A percentile compares a stretch with the other conserved stretches of the same genome.
These are phyloP conservation scores for Cheilosia variabilis DNA, from an alignment of 2,888 invertebrate genomes.

Conservation along the genomic window DNA sequence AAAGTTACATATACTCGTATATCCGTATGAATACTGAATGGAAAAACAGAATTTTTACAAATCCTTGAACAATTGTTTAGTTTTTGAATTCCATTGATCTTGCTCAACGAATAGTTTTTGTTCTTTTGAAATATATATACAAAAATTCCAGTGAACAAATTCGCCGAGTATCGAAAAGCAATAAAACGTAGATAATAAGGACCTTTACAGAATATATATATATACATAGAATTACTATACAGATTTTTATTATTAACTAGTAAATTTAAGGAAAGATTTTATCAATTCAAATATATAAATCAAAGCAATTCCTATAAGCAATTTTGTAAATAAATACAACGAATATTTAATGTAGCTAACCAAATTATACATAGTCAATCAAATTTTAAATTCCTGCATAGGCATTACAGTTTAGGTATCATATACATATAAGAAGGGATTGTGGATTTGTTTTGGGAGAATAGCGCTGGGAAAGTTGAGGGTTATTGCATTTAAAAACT, in stretches of 20 bases:
- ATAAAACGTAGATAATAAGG: slow-evolving; percentile 82
- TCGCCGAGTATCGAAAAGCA: slow-evolving; percentile 84
- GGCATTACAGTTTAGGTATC: not conserved
- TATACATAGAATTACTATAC: slow-evolving; percentile 36
- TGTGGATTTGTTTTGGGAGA: slow-evolving; percentile 4
- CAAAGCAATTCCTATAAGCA: slow-evolving; percentile 44
- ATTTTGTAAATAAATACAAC: slow-evolving; percentile 72
- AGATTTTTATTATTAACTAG: slow-evolving; percentile 38
- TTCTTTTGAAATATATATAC: slow-evolving; percentile 45
- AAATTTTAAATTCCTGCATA: slow-evolving; percentile 16
- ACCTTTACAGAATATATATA: slow-evolving; percentile 46
- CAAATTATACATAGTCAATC: slow-evolving; percentile 55
- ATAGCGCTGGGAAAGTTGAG: too few relatives aligned
- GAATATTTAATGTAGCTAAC: slow-evolving; percentile 70
- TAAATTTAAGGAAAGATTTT: slow-evolving; percentile 5
- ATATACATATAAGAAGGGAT: not conserved
- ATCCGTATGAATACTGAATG: slow-evolving; percentile 22
- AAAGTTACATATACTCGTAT: not conserved
- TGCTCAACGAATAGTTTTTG: slow-evolving; percentile 80
- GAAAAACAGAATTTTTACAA: slow-evolving; percentile 15
- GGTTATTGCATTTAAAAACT: too few relatives aligned
- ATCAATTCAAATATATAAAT: slow-evolving; percentile 10
- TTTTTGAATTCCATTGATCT: slow-evolving; percentile 77
- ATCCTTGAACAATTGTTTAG: slow-evolving; percentile 13
- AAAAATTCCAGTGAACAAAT: slow-evolving; percentile 77